phyloP scores from a whole-genome alignment of 2,888 invertebrate species.

The Amblyjoppa proteus region DNA sequence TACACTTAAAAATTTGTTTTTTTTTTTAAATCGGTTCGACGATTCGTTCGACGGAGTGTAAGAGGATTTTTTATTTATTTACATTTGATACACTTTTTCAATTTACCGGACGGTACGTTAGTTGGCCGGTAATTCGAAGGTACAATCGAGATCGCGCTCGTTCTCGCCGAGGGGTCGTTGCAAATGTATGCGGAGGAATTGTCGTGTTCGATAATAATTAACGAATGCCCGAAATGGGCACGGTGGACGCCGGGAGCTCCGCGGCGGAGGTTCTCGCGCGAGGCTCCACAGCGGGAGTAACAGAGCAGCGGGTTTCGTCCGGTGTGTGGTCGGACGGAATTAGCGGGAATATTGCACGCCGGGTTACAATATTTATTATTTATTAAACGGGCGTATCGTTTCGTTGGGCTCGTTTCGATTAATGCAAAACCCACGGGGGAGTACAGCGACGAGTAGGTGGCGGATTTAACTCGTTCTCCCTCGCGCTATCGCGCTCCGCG shows the following conservation, averaged over 20 bases:
- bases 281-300: background rate
- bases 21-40: too few species aligned
- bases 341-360: slow-evolving; percentile 66
- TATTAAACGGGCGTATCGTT: slow-evolving; percentile 69
- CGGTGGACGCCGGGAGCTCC: slow-evolving; percentile 29
- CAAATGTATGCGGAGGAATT: slow-evolving; percentile 37
- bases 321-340: slow-evolving; percentile 62
- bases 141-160: slow-evolving; percentile 20
- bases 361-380: slow-evolving; percentile 69
- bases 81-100: background rate
- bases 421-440: slow-evolving; percentile 70
- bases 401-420: slow-evolving; percentile 70
- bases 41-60: too few species aligned
- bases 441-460: slow-evolving; percentile 60
- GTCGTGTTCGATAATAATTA: slow-evolving; percentile 67
- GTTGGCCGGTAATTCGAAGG: slow-evolving; percentile 20
- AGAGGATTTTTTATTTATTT: too few species aligned
- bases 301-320: slow-evolving; percentile 29
- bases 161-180: slow-evolving; percentile 6
- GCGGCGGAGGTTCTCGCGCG: background rate
- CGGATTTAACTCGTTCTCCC: slow-evolving; percentile 49
- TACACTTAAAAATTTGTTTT: too few species aligned
- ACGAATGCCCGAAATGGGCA: slow-evolving; percentile 57
- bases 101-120: background rate
- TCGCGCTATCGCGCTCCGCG: slow-evolving; percentile 33